Evolutionary conservation across 2,888 invertebrate genomes (phyloP).

Genomic region (Hoplodrina blanda): DNA sequence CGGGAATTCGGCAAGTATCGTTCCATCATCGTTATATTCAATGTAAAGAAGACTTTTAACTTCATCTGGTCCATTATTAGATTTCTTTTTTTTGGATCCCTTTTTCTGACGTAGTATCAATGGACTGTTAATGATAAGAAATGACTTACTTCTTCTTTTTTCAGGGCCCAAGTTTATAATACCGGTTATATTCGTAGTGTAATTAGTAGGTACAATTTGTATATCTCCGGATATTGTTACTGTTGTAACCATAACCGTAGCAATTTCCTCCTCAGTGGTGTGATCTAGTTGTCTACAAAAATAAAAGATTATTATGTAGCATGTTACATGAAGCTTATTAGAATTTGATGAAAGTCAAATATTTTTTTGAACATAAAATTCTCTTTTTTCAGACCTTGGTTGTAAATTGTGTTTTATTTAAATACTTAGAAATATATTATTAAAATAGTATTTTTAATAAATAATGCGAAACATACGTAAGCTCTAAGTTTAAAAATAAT

Average conservation of each 20-base stretch:
- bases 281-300: constrained; percentile 20
- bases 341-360: neutral
- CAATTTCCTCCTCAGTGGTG: neutral
- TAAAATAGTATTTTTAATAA: neutral
- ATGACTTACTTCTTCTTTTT: constrained; percentile 48
- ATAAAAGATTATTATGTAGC: neutral
- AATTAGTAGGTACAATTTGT: neutral
- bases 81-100: neutral
- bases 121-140: constrained; percentile 67
- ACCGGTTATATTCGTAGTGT: neutral
- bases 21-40: constrained; percentile 70
- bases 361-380: neutral
- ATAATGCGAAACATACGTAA: neutral
- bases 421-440: no score
- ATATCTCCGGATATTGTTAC: neutral
- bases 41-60: constrained; percentile 70
- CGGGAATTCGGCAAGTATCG: constrained; percentile 60
- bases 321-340: neutral
- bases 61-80: neutral
- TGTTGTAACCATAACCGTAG: neutral
- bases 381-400: no score
- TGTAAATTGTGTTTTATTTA: neutral
- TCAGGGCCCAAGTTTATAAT: neutral
- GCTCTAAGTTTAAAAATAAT: neutral
- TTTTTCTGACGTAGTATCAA: constrained; percentile 4